These are phyloP conservation scores for Augochlorella aurata DNA, from an alignment of 2,888 invertebrate species.

Conservation along the genomic window DNA sequence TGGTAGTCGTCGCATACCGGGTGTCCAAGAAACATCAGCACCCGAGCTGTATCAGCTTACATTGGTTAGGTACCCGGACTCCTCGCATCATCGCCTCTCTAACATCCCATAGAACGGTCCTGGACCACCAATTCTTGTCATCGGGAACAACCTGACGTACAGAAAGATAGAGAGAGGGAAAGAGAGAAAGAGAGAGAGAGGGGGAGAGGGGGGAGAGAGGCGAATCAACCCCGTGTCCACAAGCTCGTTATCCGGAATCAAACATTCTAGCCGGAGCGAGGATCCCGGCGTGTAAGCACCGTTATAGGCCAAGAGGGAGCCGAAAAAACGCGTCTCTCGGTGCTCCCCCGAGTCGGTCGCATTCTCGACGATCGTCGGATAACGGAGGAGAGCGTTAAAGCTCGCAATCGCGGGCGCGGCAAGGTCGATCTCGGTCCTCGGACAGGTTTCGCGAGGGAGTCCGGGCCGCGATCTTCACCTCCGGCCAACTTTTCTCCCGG, in stretches of 20 bases:
- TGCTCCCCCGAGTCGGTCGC: slow-evolving; percentile 34
- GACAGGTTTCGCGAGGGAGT: slow-evolving; percentile 64
- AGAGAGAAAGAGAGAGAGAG: neutral
- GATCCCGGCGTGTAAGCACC: slow-evolving; percentile 39
- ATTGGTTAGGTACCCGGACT: too few relatives aligned
- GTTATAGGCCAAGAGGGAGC: slow-evolving; percentile 30
- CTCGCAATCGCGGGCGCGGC: slow-evolving; percentile 61
- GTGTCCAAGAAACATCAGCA: too few relatives aligned
- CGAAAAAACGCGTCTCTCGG: slow-evolving; percentile 46
- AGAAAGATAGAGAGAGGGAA: too few relatives aligned
- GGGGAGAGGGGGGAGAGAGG: neutral
- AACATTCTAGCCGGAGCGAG: slow-evolving; percentile 8
- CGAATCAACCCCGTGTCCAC: neutral
- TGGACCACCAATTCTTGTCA: too few relatives aligned
- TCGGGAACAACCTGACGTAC: too few relatives aligned
- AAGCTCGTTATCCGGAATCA: slow-evolving; percentile 24
- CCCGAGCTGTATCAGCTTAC: too few relatives aligned
- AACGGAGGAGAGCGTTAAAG: slow-evolving; percentile 63
- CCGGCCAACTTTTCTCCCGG: slow-evolving; percentile 69
- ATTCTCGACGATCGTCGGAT: slow-evolving; percentile 60
- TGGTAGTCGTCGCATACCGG: too few relatives aligned
- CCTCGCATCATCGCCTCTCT: too few relatives aligned
- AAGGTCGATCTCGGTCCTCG: slow-evolving; percentile 66
- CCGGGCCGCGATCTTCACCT: slow-evolving; percentile 36
- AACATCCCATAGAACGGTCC: too few relatives aligned